Base-by-base conservation (phyloP, 2,888 invertebrate genomes). In the Aspidiotus destructor region DNA sequence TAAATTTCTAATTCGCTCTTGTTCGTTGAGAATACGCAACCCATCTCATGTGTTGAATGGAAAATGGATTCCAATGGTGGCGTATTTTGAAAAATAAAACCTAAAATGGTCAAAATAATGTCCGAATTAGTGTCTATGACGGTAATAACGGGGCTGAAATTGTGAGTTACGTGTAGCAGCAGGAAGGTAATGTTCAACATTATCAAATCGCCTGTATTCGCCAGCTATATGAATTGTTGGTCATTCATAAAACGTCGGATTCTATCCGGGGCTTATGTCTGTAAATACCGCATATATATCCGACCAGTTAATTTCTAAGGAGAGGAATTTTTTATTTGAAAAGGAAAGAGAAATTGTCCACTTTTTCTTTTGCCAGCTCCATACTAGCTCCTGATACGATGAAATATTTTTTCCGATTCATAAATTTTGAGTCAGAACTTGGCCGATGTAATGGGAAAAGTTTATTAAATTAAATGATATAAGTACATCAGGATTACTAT, bases 231-330 rank as follows among this genome's bases (percentile, higher is more conserved):
- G 60, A 67, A 67, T 67, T 48, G 67, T 48, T 28, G 42, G 58
- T 58, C 67, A 67, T 67, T 67, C 67, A 67, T 67, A 67, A 67
- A 67, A 67, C 67, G 67, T 67, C 67, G 60, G 58, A 42, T 60
- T 67, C 67, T 67, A 67, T 67, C 60, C 60, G 52, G 67, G 60
- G 60, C 52, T 67, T 60, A 67, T 67, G 58, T 58, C 60, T 60
- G 67, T 63, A 67, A 58, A 28, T 28, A 28, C 28, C 28, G 28
- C 28, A 28, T 5, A 28, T 28, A 28, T 28, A 28, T 28, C 28
- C 28, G 28, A 28, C 28, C 28, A 28, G 28, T 28, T 28, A 28
- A 28, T 28, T 28, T 28, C 28, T 5, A 28, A 28, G 28, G 28
- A 28, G 28, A 28, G 28, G 5, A 28, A 5, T 28, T 28, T 28